Evolutionary conservation across 1,140 invertebrate genomes (phyloP).

Genomic region (Eciton burchellii): DNA sequence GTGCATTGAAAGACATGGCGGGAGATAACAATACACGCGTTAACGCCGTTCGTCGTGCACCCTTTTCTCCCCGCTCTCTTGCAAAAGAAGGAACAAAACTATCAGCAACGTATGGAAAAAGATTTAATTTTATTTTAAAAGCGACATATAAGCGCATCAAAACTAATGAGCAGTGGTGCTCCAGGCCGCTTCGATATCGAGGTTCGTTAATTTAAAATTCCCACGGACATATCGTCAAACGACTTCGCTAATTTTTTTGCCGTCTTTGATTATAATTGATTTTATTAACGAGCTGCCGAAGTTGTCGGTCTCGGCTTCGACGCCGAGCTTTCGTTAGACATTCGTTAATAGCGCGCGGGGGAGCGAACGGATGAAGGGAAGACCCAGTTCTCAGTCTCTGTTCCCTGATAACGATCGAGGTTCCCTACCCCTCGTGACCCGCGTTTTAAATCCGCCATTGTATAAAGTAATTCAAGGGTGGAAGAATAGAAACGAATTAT

Average conservation of each 20-base stretch:
- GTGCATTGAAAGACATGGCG: no score
- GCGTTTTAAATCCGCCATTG: slow-evolving; percentile 60
- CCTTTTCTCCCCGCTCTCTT: background rate
- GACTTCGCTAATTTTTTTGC: slow-evolving; percentile 52
- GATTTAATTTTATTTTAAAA: slow-evolving; percentile 3
- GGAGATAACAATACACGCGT: no score
- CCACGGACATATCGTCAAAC: slow-evolving; percentile 13
- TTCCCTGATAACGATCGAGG: slow-evolving; percentile 66
- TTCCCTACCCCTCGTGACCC: slow-evolving; percentile 22
- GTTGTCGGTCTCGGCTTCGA: slow-evolving; percentile 52
- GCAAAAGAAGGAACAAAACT: background rate
- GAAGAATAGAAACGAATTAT: slow-evolving; percentile 58
- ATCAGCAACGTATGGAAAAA: background rate
- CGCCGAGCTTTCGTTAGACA: slow-evolving; percentile 17
- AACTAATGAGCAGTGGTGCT: slow-evolving; percentile 8
- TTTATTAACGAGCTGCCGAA: slow-evolving; percentile 70
- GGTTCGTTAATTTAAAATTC: slow-evolving; percentile 49
- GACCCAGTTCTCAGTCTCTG: background rate
- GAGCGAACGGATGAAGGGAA: slow-evolving; percentile 36
- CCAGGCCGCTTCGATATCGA: background rate
- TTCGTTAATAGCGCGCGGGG: slow-evolving; percentile 63
- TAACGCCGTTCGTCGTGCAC: no score
- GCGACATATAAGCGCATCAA: background rate
- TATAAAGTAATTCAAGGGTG: slow-evolving; percentile 37
- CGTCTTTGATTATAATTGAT: slow-evolving; percentile 65